Percentiles rank a stretch among this genome's conserved stretches.
phyloP scores from a whole-genome alignment of 1,140 invertebrate genomes.

The Anadara kagoshimensis region DNA sequence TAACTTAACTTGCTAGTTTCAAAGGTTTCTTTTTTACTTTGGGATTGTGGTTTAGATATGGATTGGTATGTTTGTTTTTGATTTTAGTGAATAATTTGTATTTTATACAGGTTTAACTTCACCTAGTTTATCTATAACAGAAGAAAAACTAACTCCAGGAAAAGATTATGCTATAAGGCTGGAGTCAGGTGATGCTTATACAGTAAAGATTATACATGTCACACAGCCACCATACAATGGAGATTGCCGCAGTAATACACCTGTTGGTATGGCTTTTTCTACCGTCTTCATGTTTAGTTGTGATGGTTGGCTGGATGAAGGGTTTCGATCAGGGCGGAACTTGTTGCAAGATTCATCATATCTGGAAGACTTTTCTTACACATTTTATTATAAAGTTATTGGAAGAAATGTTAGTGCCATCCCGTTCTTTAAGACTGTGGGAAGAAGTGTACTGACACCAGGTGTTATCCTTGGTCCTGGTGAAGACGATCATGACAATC shows the following conservation, averaged over 20 bases:
- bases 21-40: too few species aligned
- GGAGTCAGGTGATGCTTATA: conserved; percentile 16
- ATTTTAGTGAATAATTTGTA: not conserved
- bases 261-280: conserved; percentile 18
- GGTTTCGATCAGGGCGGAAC: not conserved
- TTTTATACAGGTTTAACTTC: conserved; percentile 15
- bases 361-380: conserved; percentile 10
- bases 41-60: too few species aligned
- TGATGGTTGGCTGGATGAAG: conserved; percentile 25
- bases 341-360: not conserved
- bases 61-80: too few species aligned
- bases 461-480: conserved; percentile 8
- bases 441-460: not conserved
- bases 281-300: conserved; percentile 19
- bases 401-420: not conserved
- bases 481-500: not conserved
- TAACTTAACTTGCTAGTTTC: too few species aligned
- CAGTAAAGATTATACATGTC: conserved; percentile 4
- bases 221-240: conserved; percentile 24
- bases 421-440: conserved; percentile 22
- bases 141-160: conserved; percentile 11
- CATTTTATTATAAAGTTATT: conserved; percentile 13
- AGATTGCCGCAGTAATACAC: conserved; percentile 4
- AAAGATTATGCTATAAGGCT: conserved; percentile 7
- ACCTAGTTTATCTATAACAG: conserved; percentile 19